phyloP scores from a whole-genome alignment of 1,140 invertebrate genomes.

The Drosophila quadrilineata region DNA sequence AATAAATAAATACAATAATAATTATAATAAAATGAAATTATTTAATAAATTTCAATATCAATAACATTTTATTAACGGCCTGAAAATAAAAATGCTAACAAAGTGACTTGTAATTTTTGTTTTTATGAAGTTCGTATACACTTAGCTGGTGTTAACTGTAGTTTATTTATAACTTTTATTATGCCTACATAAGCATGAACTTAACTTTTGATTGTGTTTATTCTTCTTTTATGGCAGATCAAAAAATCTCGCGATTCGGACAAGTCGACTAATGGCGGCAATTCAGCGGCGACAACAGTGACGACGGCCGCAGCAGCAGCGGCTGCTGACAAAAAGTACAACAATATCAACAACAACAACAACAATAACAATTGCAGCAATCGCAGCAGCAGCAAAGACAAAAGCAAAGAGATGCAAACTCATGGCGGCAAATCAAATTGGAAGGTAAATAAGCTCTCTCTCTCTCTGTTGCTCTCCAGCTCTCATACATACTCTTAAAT shows the following conservation, averaged over 20 bases:
- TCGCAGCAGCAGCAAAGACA: conserved; percentile 40
- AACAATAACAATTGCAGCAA: conserved; percentile 43
- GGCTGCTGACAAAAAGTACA: conserved; percentile 45
- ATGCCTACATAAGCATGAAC: too few relatives aligned
- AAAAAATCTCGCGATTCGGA: conserved; percentile 63
- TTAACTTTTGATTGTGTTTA: too few relatives aligned
- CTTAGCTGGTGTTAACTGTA: too few relatives aligned
- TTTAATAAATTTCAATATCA: too few relatives aligned
- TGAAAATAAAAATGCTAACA: too few relatives aligned
- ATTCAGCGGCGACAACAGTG: conserved; percentile 28
- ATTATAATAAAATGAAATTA: too few relatives aligned
- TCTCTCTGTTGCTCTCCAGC: too few relatives aligned
- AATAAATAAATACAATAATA: too few relatives aligned
- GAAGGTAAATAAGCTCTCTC: conserved; percentile 68
- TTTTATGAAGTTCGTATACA: too few relatives aligned
- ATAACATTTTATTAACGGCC: too few relatives aligned
- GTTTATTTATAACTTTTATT: neutral
- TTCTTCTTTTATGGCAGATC: conserved; percentile 42
- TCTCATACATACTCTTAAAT: too few relatives aligned
- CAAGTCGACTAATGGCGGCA: conserved; percentile 20
- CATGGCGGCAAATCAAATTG: conserved; percentile 71
- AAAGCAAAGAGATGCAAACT: conserved; percentile 57
- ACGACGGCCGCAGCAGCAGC: conserved; percentile 20
- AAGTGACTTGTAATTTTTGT: too few relatives aligned
- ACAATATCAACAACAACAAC: conserved; percentile 36